Evolutionary conservation across 2,797 vertebrate genomes (phyloP).

Genomic region (Vultur gryphus): DNA sequence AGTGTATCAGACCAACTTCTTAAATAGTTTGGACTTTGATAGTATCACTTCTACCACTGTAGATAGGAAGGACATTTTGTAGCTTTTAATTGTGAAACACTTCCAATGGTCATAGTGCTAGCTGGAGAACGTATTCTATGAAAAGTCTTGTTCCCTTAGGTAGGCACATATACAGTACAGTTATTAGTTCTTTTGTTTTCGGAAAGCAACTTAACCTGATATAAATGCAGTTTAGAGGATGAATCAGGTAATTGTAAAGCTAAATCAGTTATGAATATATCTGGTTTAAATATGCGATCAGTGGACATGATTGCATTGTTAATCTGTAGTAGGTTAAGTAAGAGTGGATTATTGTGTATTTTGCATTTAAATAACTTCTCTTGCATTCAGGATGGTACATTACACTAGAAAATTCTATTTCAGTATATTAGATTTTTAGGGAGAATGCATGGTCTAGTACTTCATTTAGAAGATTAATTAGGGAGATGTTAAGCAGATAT

Average conservation of each 20-base stretch:
- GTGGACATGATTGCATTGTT: neutral
- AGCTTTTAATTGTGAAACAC: neutral
- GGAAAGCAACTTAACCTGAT: neutral
- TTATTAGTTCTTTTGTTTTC: neutral
- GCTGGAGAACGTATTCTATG: neutral
- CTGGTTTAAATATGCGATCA: neutral
- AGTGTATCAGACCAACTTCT: neutral
- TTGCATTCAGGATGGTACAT: neutral
- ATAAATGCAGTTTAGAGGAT: neutral
- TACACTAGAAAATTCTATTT: neutral
- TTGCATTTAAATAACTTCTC: neutral
- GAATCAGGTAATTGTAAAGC: neutral
- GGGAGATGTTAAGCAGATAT: neutral
- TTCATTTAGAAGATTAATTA: neutral
- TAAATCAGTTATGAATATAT: neutral
- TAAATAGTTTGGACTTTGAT: neutral
- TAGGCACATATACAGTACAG: neutral
- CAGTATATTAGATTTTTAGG: neutral
- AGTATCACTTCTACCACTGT: neutral
- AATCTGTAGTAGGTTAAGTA: neutral
- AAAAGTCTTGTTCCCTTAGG: neutral
- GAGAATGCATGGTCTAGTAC: neutral
- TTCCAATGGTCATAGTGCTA: neutral
- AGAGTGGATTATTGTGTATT: neutral
- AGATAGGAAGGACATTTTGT: neutral